Evolutionary conservation across 2,888 invertebrate genomes (phyloP), one percentile per base, ranked within the genome.

Genomic region (Drosophila bunnanda): DNA sequence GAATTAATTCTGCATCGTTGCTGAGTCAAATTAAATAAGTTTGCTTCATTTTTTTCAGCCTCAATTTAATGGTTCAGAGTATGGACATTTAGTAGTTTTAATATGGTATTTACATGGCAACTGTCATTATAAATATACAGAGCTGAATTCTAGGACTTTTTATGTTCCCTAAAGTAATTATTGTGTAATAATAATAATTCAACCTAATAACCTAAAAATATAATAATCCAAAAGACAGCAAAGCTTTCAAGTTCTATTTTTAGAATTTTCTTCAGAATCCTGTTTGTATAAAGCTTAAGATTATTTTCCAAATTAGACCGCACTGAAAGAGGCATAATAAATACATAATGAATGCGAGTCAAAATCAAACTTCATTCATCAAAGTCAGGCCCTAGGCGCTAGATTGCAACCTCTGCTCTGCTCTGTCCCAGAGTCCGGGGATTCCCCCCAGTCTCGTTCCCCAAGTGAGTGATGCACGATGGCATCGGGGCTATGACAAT

Each of bases 361-460:
- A 57, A 83, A 80, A 83, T 78, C 84, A 74, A 79, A 79, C 62
- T 74, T 75, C 79, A 82, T 82, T 87, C 82, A 84, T 82, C 87
- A 82, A 84, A 81, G 84, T 82, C 87, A 57, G 10, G 72, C 56
- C 59, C 62, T 67, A 70, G 53, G 66, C 65, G 71, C 60, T 57
- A 50, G 66, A 44, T 43, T 54, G 67, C 68, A 67, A 13, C 50
- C 50, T 52, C 50, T 15, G 50, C 32, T 20, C 17, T 48, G 48
- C 30, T 48, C 28, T n/a, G 41, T n/a, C 9, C 30, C 30, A 30
- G 17, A 7, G 12, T 30, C 50, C 10, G 20, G 43, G 43, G 15
- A 44, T 9, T 32, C 28, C 52, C 30, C 10, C 28, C 22, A 20
- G 20, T 7, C 20, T 36, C n/a, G n/a, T n/a, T n/a, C n/a, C 15